phyloP scores from a whole-genome alignment of 2,888 invertebrate genomes.

The Hydroisotoma schaefferi region DNA sequence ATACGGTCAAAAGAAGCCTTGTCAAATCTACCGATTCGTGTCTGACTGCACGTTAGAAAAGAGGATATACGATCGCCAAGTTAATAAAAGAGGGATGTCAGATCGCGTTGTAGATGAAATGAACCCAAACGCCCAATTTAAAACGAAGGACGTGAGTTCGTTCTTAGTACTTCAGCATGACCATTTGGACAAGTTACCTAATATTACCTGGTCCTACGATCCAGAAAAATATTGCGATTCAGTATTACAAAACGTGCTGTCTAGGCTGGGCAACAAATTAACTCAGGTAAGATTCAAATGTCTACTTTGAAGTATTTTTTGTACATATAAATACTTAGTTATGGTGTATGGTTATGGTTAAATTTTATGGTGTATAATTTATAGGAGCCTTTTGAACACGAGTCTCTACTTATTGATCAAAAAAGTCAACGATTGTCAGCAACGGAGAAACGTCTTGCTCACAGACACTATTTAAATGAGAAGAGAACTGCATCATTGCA shows the following conservation, averaged over 20 bases:
- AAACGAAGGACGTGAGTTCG: slow-evolving; percentile 83
- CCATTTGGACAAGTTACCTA: slow-evolving; percentile 63
- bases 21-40: slow-evolving; percentile 92
- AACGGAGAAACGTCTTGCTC: slow-evolving; percentile 87
- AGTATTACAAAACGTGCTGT: slow-evolving; percentile 68
- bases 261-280: slow-evolving; percentile 55
- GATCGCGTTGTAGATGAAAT: slow-evolving; percentile 97
- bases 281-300: slow-evolving; percentile 57
- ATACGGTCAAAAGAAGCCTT: slow-evolving; percentile 91
- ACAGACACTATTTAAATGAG: slow-evolving; percentile 88
- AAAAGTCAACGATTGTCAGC: slow-evolving; percentile 92
- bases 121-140: slow-evolving; percentile 90
- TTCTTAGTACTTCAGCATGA: slow-evolving; percentile 86
- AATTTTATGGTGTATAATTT: no score
- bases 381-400: slow-evolving; percentile 87
- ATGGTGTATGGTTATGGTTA: no score
- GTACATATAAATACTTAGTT: no score
- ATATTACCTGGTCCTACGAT: slow-evolving; percentile 47
- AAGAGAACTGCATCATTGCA: slow-evolving; percentile 61
- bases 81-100: slow-evolving; percentile 97
- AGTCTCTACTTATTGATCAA: slow-evolving; percentile 86
- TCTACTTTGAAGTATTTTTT: no score
- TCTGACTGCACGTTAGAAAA: slow-evolving; percentile 96
- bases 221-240: slow-evolving; percentile 75
- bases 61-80: slow-evolving; percentile 96